Base-by-base conservation (phyloP, 2,113 vertebrate species). In the Chrysochloris asiatica region DNA sequence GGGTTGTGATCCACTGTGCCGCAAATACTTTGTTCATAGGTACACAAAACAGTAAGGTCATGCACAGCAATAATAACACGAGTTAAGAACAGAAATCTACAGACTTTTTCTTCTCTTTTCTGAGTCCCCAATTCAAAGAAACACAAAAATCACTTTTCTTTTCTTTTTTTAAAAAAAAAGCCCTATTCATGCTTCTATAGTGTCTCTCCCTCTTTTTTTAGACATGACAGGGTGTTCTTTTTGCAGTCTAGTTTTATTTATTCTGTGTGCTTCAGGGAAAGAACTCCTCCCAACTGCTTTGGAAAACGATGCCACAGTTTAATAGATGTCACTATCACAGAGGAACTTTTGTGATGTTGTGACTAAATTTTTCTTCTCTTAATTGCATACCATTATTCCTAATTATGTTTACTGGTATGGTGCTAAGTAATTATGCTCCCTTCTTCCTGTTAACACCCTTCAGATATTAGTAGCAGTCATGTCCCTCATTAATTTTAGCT, bases 351-450 rank as follows among this genome's bases (percentile, higher is more conserved):
- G 19, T 47, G 83, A 80, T 93, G 88, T 94, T 94, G 76, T 95
- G 95, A 97, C 93, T 94, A 61, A 92, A 94, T 94, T 96, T 94
- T 93, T 92, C 93, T 93, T 92, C 91, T 94, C 94, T 88, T 96
- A 95, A 96, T 97, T 97, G 93, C 91, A 93, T 96, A 50, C 90
- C 71, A 94, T 96, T 90, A 96, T 88, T 93, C 83, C 93, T 97
- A 96, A 96, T 96, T 94, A 95, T 96, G 93, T 96, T 95, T 96
- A 95, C 79, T 86, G 82, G 94, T 90, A 77, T 56, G 85, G 88
- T 88, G 95, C 93, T 88, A 94, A 97, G 92, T 95, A 95, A 96
- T 93, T 92, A 93, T 38, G 47, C 72, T 72, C 65, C 82, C 56
- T 93, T 93, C 76, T 94, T 88, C 93, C 91, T 92, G 81, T 93